phyloP scores from a whole-genome alignment of 2,888 invertebrate species.

The Xanthostigma xanthostigma region DNA sequence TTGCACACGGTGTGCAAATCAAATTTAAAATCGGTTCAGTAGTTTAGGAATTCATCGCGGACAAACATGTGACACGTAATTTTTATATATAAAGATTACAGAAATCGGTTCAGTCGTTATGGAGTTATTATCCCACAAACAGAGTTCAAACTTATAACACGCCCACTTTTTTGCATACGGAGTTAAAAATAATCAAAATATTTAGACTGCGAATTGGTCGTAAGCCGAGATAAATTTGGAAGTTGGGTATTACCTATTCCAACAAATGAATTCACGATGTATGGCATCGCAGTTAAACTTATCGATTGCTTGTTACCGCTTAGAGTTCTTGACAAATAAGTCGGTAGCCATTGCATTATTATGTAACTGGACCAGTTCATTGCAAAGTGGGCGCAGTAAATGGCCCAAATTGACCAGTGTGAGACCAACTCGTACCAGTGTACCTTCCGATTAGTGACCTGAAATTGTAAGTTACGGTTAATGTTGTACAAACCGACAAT shows the following conservation, averaged over 20 bases:
- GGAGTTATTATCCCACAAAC: no score
- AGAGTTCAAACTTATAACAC: no score
- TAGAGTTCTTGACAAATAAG: conserved; percentile 47
- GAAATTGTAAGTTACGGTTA: not conserved
- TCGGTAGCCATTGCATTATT: conserved; percentile 67
- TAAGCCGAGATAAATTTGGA: no score
- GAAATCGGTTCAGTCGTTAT: not conserved
- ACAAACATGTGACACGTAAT: no score
- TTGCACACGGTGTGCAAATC: no score
- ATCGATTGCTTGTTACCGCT: conserved; percentile 51
- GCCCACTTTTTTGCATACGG: no score
- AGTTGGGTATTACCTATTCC: conserved; percentile 40
- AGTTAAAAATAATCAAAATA: no score
- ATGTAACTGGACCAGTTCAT: conserved; percentile 73
- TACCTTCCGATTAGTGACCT: conserved; percentile 28
- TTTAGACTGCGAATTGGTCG: no score
- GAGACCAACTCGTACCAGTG: conserved; percentile 49
- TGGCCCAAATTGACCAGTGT: conserved; percentile 56
- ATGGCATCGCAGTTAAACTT: conserved; percentile 58
- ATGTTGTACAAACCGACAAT: no score
- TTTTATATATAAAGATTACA: no score
- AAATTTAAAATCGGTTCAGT: no score
- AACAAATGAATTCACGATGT: conserved; percentile 54
- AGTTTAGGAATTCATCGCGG: no score
- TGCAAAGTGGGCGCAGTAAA: conserved; percentile 60